Conservation (phyloP, 2,888 invertebrate genomes). For the Nesidiocoris tenuis region DNA sequence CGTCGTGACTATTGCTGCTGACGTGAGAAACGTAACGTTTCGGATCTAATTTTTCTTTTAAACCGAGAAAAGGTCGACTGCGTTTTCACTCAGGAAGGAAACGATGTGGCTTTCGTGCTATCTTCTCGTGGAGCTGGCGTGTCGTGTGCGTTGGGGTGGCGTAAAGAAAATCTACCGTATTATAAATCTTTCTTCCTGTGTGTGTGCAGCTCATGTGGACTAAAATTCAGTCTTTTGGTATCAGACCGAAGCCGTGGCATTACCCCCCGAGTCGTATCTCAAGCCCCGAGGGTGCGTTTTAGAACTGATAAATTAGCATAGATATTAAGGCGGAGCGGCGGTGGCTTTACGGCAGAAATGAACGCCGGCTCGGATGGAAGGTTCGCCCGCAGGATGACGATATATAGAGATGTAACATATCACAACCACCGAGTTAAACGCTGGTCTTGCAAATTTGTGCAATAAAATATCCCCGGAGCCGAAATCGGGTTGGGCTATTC, state of each 20-base stretch:
- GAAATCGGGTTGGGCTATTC: too few relatives aligned
- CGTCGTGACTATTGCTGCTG: not conserved
- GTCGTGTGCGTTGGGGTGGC: not conserved
- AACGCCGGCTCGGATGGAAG: not conserved
- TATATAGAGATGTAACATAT: not conserved
- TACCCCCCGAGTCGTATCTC: not conserved
- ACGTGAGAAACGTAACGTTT: not conserved
- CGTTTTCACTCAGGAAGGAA: not conserved
- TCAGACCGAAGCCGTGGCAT: not conserved
- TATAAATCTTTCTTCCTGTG: not conserved
- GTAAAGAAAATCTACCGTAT: not conserved
- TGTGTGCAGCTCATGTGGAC: not conserved
- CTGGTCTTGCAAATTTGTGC: not conserved
- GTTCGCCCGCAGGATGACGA: not conserved
- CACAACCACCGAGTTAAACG: not conserved
- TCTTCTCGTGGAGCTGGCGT: not conserved
- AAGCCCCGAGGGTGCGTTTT: not conserved
- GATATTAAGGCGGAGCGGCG: not conserved
- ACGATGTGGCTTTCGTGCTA: not conserved
- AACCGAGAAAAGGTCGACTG: not conserved
- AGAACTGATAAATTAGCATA: not conserved
- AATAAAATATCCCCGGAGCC: too few relatives aligned
- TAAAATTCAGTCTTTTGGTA: not conserved
- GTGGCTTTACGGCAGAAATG: not conserved
- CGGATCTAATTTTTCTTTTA: not conserved